These are phyloP conservation scores for Euclidia mi DNA, from an alignment of 2,888 invertebrate genomes.

Conservation along the genomic window DNA sequence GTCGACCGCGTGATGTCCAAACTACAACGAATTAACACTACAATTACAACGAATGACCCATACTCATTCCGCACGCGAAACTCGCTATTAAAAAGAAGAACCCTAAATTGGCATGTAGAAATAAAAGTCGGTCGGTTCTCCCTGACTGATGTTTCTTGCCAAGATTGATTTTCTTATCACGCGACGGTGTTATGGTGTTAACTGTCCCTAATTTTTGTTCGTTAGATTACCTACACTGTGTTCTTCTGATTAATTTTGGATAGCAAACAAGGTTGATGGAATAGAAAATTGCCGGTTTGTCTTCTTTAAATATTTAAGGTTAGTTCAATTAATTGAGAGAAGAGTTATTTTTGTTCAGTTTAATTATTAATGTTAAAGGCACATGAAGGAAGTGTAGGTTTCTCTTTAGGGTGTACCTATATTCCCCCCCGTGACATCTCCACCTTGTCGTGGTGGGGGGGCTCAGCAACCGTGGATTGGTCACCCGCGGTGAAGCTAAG, in stretches of 20 bases:
- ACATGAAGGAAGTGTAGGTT: too few relatives aligned
- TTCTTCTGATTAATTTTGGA: slow-evolving; percentile 20
- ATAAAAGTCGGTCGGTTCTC: slow-evolving; percentile 58
- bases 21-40: slow-evolving; percentile 78
- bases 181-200: slow-evolving; percentile 44
- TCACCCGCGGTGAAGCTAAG: too few relatives aligned
- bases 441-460: too few relatives aligned
- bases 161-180: slow-evolving; percentile 61
- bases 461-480: too few relatives aligned
- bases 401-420: too few relatives aligned
- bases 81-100: slow-evolving; percentile 72
- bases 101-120: slow-evolving; percentile 63
- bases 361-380: too few relatives aligned
- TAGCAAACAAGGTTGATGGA: slow-evolving; percentile 9
- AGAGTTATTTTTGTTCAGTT: too few relatives aligned
- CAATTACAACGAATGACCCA: slow-evolving; percentile 80
- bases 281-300: slow-evolving; percentile 6
- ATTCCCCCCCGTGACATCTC: too few relatives aligned
- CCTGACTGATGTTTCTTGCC: slow-evolving; percentile 48
- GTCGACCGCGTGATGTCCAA: slow-evolving; percentile 72
- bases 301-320: slow-evolving; percentile 1
- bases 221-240: slow-evolving; percentile 11
- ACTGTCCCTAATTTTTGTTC: slow-evolving; percentile 30
- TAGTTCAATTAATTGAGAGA: neutral
- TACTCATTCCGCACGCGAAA: slow-evolving; percentile 79